A percentile compares a stretch with the other conserved stretches of the same genome.
Evolutionary conservation across 2,113 vertebrate genomes (phyloP).

Genomic region (Mirza zaza): DNA sequence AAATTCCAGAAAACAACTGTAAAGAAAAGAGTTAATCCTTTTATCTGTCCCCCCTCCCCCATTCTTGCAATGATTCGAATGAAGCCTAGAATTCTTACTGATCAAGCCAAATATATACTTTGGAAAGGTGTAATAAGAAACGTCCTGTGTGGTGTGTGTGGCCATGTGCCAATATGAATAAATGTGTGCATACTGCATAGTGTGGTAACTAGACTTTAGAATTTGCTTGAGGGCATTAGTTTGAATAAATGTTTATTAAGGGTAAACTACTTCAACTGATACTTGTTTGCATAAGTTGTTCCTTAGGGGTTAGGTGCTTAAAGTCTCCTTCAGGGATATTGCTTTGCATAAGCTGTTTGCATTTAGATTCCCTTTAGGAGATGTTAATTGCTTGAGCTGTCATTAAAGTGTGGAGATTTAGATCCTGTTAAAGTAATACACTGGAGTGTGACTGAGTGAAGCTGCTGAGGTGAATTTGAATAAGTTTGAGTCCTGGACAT

Average conservation of each 20-base stretch:
- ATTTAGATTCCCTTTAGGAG: slow-evolving; percentile 75
- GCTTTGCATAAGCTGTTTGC: slow-evolving; percentile 76
- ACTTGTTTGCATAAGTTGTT: slow-evolving; percentile 68
- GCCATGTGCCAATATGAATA: neutral
- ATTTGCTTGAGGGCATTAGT: slow-evolving; percentile 43
- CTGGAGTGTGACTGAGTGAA: slow-evolving; percentile 61
- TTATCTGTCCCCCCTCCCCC: neutral
- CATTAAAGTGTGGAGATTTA: slow-evolving; percentile 79
- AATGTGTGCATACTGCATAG: neutral
- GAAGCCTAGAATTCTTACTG: neutral
- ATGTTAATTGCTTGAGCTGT: slow-evolving; percentile 76
- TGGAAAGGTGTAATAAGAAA: neutral
- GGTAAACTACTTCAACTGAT: slow-evolving; percentile 67
- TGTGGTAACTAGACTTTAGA: slow-evolving; percentile 5
- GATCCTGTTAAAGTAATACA: slow-evolving; percentile 73
- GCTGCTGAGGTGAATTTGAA: slow-evolving; percentile 61
- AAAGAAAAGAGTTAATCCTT: neutral
- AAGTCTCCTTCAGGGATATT: slow-evolving; percentile 69
- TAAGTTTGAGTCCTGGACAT: slow-evolving; percentile 27
- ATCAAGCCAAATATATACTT: neutral
- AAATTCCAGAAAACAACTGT: neutral
- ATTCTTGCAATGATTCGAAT: neutral
- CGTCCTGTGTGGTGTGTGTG: neutral
- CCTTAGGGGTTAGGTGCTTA: slow-evolving; percentile 74
- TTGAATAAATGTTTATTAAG: slow-evolving; percentile 79